Percentiles rank a stretch among this genome's conserved stretches.
Conservation (phyloP, 2,797 vertebrate genomes). For the Fringilla coelebs region DNA sequence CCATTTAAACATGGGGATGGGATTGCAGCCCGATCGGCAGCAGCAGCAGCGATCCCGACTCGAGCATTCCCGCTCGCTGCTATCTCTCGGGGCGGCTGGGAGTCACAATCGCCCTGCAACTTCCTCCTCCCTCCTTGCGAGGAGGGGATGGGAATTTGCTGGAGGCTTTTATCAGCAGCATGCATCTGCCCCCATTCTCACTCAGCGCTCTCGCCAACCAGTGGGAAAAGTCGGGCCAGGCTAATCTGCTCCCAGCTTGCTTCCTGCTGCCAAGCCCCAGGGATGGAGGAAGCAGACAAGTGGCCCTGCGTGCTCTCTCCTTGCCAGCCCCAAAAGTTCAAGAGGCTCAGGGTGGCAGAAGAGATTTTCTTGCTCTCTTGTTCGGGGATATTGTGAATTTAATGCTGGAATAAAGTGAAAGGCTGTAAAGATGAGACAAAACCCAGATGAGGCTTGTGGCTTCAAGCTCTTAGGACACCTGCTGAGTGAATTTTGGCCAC, state of each 20-base stretch:
- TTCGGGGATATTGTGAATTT: background rate
- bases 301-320: conserved; percentile 4
- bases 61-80: rapidly evolving
- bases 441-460: background rate
- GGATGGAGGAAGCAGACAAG: conserved; percentile 63
- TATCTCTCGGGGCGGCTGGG: background rate
- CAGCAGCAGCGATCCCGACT: background rate
- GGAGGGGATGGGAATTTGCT: conserved; percentile 62
- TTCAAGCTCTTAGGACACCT: background rate
- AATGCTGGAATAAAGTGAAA: background rate
- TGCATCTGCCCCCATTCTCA: conserved; percentile 59
- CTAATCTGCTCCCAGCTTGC: conserved; percentile 62
- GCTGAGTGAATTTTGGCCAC: background rate
- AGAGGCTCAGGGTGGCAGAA: background rate
- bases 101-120: background rate
- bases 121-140: conserved; percentile 23
- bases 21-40: background rate
- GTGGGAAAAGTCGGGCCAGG: conserved; percentile 58
- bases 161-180: conserved; percentile 51
- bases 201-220: conserved; percentile 26
- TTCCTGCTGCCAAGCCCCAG: conserved; percentile 51
- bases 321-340: conserved; percentile 40
- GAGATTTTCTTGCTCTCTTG: background rate
- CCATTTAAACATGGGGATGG: rapidly evolving
- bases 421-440: background rate